Evolutionary conservation across 1,140 invertebrate genomes (phyloP), one percentile per base, ranked within the genome.

Genomic region (Thalassaphorura encarpata): DNA sequence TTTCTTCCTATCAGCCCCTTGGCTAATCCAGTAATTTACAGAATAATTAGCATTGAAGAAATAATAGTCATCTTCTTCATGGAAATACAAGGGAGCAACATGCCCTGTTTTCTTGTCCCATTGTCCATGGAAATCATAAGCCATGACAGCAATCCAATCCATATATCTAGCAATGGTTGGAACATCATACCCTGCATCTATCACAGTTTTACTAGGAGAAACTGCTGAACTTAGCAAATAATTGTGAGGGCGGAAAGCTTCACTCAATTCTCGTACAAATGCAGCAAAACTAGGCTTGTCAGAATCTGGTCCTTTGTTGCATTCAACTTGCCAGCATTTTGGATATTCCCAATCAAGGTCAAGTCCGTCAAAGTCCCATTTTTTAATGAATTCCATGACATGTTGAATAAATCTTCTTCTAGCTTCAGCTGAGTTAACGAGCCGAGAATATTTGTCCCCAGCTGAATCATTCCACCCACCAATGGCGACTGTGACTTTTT

Each of bases 191-290:
- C 77, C 89, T 72, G 58, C 80, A 69, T 92, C 87, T 42, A 92
- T 85, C 1, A 91, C 85, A 63, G 79, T 83, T 72, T 91, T 92
- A 67, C 83, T 91, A 0, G 88, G 87, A 0, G 87, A 89, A 0
- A 92, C 88, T 0, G 88, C 89, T 0, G 88, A 77, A 2, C 86
- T 87, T 3, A 93, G 70, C 0, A 91, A 70, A 4, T 87, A 66
- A 56, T 65, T 66, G 62, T 46, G 60, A 47, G 28, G 67, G 41
- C 60, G 79, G 51, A 94, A 85, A 3, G 80, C 81, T 21, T 75
- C 76, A 36, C 80, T 83, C 0, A 95, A 67, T 69, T 92, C 89
- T 51, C 72, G 72, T 0, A 89, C 76, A 48, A 85, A 77, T 19
- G 78, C 75, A 0, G 83, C 79, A 66, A 91, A 92, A 4, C 76